Percentiles rank a stretch among this genome's conserved stretches.
Conservation (phyloP, 2,113 vertebrate genomes). For the Amia ocellicauda region DNA sequence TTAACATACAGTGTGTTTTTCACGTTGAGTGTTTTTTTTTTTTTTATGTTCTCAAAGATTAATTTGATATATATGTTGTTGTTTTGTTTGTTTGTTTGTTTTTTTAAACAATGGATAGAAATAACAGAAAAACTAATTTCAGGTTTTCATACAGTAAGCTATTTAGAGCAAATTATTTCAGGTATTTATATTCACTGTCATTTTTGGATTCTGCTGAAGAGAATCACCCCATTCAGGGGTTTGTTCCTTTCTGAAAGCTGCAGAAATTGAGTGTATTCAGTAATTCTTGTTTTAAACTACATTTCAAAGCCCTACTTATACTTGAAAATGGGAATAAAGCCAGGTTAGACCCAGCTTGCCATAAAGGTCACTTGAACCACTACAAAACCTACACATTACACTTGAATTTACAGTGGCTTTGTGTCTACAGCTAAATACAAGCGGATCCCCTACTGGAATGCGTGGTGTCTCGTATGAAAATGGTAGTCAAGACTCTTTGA, state of each 20-base stretch:
- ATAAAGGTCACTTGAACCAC: too few species aligned
- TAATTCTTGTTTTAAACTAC: slow-evolving; percentile 19
- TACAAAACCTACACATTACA: slow-evolving; percentile 70
- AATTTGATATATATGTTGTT: too few species aligned
- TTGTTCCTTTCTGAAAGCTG: slow-evolving; percentile 57
- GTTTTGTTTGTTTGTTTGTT: too few species aligned
- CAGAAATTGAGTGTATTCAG: slow-evolving; percentile 62
- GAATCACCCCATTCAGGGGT: slow-evolving; percentile 66
- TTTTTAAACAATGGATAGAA: slow-evolving; percentile 66
- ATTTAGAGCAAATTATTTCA: slow-evolving; percentile 80
- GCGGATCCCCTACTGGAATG: slow-evolving; percentile 59
- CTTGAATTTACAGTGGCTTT: slow-evolving; percentile 64
- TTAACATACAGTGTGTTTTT: slow-evolving; percentile 50
- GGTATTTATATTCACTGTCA: slow-evolving; percentile 75
- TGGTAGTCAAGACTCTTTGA: too few species aligned
- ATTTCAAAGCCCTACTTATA: slow-evolving; percentile 6
- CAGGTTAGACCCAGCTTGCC: slow-evolving; percentile 4
- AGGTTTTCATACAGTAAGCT: slow-evolving; percentile 78
- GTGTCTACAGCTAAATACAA: too few species aligned
- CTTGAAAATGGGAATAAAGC: not conserved
- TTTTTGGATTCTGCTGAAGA: slow-evolving; percentile 71
- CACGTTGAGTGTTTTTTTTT: slow-evolving; percentile 57
- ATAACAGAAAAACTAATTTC: slow-evolving; percentile 76
- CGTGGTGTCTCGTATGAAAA: too few species aligned
- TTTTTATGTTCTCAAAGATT: slow-evolving; percentile 75